phyloP scores from a whole-genome alignment of 2,113 vertebrate species.

The Cinclus mexicanus region DNA sequence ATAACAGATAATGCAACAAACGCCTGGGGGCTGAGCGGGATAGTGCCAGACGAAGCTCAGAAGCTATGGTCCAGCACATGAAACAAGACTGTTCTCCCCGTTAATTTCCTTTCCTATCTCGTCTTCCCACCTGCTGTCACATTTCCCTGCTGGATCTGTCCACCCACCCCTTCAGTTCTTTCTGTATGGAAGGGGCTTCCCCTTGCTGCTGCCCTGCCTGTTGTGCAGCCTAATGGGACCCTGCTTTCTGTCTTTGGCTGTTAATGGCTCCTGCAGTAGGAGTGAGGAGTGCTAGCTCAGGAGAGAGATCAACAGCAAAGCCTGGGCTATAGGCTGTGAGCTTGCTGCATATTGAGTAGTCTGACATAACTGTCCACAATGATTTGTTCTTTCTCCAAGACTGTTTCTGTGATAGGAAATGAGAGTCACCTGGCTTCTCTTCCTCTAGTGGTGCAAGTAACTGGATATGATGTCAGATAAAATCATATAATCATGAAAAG shows the following conservation, averaged over 20 bases:
- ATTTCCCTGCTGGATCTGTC: background rate
- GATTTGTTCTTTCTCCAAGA: background rate
- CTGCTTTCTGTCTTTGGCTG: background rate
- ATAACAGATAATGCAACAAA: background rate
- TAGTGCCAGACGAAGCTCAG: fast-evolving
- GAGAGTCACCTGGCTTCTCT: background rate
- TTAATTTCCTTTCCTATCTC: background rate
- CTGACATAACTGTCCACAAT: background rate
- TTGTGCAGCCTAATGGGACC: background rate
- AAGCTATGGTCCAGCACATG: background rate
- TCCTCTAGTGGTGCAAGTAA: background rate
- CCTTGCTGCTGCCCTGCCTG: background rate
- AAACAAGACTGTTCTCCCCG: background rate
- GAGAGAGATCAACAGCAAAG: background rate
- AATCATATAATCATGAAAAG: background rate
- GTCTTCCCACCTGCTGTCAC: background rate
- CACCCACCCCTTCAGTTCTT: background rate
- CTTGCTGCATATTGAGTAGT: background rate
- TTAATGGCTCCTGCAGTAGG: background rate
- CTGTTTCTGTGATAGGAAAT: background rate
- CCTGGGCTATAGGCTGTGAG: background rate
- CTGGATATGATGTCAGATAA: background rate
- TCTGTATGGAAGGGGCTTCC: background rate
- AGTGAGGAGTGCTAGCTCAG: background rate
- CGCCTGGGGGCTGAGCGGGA: background rate